Evolutionary conservation across 2,113 vertebrate genomes (phyloP).

Genomic region (Neodon shergylaensis): DNA sequence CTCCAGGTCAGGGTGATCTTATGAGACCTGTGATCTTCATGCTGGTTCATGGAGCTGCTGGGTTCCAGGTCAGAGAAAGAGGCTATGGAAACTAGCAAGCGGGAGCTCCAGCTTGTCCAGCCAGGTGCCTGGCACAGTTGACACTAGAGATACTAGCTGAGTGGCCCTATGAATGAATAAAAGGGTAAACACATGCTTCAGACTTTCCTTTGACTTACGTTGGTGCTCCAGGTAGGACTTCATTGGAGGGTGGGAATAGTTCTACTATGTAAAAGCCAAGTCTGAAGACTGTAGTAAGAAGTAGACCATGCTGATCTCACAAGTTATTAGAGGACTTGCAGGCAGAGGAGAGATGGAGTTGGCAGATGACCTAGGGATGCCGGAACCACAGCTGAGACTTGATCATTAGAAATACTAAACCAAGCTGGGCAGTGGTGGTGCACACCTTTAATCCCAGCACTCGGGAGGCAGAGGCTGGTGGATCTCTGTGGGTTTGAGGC

Average conservation of each 20-base stretch:
- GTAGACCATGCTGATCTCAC: not conserved
- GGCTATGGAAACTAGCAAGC: not conserved
- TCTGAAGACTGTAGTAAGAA: not conserved
- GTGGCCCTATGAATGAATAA: not conserved
- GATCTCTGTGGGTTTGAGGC: not conserved
- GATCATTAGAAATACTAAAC: not conserved
- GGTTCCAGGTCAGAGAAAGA: not conserved
- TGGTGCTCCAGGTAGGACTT: not conserved
- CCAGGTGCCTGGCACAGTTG: not conserved
- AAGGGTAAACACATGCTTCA: not conserved
- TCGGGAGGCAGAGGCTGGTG: not conserved
- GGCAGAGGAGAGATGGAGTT: not conserved
- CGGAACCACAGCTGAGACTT: not conserved
- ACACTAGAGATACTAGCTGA: not conserved
- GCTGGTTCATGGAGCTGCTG: not conserved
- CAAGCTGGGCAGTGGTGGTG: not conserved
- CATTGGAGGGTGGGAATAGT: not conserved
- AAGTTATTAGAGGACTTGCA: not conserved
- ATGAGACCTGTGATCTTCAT: not conserved
- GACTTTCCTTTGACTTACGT: not conserved
- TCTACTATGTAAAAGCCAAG: constrained; percentile 9
- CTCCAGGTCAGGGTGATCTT: not conserved
- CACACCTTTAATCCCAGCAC: not conserved
- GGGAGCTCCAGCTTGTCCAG: not conserved
- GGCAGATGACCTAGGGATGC: not conserved